These are phyloP conservation scores for Tapirus indicus DNA, from an alignment of 2,797 vertebrate species.

Conservation along the genomic window DNA sequence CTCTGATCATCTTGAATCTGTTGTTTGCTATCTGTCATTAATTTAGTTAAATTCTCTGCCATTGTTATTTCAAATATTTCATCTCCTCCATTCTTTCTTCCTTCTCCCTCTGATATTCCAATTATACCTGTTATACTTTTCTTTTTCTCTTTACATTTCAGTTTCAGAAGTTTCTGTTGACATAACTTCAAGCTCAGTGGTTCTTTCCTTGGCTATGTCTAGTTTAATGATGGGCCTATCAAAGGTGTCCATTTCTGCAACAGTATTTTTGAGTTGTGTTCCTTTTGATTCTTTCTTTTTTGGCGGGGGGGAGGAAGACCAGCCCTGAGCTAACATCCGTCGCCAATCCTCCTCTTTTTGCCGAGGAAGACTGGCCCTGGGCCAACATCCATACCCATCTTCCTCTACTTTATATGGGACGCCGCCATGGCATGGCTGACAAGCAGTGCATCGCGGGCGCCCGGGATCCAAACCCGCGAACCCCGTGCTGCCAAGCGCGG, in stretches of 20 bases:
- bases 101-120: neutral
- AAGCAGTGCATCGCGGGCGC: no score
- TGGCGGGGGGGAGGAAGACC: no score
- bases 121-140: neutral
- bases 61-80: neutral
- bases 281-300: neutral
- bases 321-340: no score
- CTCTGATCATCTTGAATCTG: neutral
- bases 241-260: neutral
- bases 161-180: neutral
- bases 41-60: neutral
- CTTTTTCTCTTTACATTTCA: neutral
- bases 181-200: neutral
- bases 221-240: neutral
- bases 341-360: no score
- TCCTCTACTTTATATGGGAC: no score
- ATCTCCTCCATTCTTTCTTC: neutral
- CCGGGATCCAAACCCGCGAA: no score
- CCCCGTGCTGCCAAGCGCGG: no score
- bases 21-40: neutral
- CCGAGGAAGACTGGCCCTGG: no score
- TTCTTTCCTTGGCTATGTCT: neutral
- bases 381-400: no score
- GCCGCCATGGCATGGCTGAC: no score
- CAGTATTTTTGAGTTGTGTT: neutral